phyloP scores from a whole-genome alignment of 2,113 vertebrate species.

The Caretta caretta region DNA sequence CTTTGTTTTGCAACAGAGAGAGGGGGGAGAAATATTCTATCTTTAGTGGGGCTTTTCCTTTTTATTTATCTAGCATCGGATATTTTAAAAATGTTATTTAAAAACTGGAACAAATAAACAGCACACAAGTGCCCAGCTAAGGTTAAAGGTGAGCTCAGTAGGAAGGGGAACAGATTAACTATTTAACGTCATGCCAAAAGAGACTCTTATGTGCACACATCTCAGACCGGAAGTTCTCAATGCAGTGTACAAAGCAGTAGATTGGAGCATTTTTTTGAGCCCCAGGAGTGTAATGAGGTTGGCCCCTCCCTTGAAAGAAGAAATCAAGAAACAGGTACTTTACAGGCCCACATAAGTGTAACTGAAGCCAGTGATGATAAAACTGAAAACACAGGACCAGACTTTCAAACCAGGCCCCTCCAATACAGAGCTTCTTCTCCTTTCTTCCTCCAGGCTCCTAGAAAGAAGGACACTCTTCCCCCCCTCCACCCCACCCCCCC shows the following conservation, averaged over 20 bases:
- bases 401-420: neutral
- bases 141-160: neutral
- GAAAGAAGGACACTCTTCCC: neutral
- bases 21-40: neutral
- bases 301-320: neutral
- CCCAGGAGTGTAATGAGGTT: neutral
- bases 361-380: neutral
- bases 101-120: neutral
- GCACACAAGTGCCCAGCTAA: neutral
- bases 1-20: neutral
- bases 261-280: neutral
- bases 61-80: neutral
- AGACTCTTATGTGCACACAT: neutral
- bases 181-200: fast-evolving
- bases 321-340: neutral
- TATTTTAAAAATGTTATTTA: neutral
- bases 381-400: neutral
- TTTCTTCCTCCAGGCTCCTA: neutral
- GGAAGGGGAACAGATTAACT: neutral
- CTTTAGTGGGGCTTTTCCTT: neutral
- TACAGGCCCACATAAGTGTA: fast-evolving
- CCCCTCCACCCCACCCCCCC: fast-evolving
- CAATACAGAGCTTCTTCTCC: neutral
- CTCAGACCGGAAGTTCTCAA: neutral
- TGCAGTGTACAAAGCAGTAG: fast-evolving